phyloP scores from a whole-genome alignment of 2,888 invertebrate species.

The Parapristionchus giblindavisi region DNA sequence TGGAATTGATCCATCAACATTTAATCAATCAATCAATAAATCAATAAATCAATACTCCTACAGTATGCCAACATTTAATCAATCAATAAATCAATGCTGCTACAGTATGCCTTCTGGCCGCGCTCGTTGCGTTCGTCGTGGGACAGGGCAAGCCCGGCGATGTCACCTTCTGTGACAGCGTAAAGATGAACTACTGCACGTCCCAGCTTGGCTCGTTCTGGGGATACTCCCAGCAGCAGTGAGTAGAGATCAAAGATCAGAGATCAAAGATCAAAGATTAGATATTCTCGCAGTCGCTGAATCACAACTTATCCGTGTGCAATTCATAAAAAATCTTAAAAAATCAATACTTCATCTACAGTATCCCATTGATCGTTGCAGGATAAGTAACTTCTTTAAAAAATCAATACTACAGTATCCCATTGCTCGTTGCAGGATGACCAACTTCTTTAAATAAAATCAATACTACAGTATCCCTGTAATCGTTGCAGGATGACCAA shows the following conservation, averaged over 20 bases:
- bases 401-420: not conserved
- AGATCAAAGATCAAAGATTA: not conserved
- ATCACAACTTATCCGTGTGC: too few species aligned
- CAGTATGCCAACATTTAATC: not conserved
- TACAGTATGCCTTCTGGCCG: constrained; percentile 17
- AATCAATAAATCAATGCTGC: not conserved
- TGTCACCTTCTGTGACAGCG: constrained; percentile 1
- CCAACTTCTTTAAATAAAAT: not conserved
- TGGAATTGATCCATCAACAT: too few species aligned
- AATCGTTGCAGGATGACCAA: constrained; percentile 21
- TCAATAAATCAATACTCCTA: not conserved
- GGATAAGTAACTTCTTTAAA: not conserved
- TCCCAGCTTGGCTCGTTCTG: not conserved
- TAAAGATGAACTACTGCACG: constrained; percentile 13
- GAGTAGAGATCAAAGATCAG: not conserved
- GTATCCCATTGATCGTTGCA: not conserved
- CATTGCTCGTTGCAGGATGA: not conserved
- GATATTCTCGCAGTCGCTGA: not conserved
- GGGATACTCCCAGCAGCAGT: constrained; percentile 27
- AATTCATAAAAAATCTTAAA: too few species aligned
- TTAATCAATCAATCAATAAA: too few species aligned
- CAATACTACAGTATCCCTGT: not conserved
- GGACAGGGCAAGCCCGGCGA: not conserved
- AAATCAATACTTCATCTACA: not conserved
- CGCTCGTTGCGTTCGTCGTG: not conserved